Evolutionary conservation across 35 echinoderm and acorn worm genomes (phyloP).

Genomic region (Stichopus chloronotus): DNA sequence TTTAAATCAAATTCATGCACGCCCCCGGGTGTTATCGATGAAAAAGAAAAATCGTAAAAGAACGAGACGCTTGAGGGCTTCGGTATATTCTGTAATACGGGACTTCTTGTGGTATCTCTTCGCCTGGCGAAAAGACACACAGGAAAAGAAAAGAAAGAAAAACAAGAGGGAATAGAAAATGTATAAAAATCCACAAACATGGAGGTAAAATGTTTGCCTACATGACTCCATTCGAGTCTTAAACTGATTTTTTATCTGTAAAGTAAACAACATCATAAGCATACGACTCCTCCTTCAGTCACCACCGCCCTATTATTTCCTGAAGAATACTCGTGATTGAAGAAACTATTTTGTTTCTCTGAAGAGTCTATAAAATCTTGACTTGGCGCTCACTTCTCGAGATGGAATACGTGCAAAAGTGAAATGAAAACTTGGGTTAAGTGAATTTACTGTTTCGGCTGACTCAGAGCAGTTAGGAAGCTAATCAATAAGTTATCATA

Average conservation of each 20-base stretch:
- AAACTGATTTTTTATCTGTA: no score
- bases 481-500: slow-evolving; percentile 42
- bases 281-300: no score
- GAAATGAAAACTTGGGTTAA: no score
- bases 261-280: no score
- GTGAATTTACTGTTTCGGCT: background rate
- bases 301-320: no score
- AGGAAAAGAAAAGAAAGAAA: background rate
- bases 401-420: no score
- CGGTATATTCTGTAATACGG: background rate
- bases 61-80: background rate
- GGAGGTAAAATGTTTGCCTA: background rate
- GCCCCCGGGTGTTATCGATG: slow-evolving; percentile 7
- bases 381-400: no score
- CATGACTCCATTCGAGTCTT: background rate
- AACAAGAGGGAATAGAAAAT: background rate
- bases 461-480: background rate
- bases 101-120: background rate
- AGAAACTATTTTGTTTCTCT: no score
- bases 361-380: no score
- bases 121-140: no score
- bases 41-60: background rate
- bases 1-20: background rate
- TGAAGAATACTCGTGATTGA: no score
- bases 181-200: background rate